Conservation (phyloP, 2,888 invertebrate species). For the Vandiemenella viatica region DNA sequence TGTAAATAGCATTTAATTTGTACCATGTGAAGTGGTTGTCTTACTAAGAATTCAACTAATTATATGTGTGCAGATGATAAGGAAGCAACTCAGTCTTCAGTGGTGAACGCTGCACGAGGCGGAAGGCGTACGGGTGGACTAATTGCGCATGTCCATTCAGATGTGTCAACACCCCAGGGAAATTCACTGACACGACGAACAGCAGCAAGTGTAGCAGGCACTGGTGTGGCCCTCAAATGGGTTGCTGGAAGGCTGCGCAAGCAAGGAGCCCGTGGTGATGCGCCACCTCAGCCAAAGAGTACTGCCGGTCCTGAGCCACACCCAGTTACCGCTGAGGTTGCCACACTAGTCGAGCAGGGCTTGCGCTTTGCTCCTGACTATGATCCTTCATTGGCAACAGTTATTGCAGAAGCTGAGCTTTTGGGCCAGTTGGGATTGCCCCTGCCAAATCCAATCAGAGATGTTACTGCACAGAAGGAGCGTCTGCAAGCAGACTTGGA, state of each 20-base stretch:
- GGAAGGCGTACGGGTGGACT: too few species aligned
- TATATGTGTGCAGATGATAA: too few species aligned
- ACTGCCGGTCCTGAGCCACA: neutral
- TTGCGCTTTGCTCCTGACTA: conserved; percentile 36
- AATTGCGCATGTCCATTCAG: too few species aligned
- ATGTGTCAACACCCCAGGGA: too few species aligned
- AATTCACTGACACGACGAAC: neutral
- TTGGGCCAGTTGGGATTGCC: conserved; percentile 53
- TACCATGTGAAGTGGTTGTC: too few species aligned
- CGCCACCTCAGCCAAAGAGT: too few species aligned
- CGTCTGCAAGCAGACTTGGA: conserved; percentile 50
- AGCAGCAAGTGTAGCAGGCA: neutral
- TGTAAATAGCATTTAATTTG: too few species aligned
- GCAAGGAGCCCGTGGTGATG: too few species aligned
- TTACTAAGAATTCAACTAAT: too few species aligned
- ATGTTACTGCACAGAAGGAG: conserved; percentile 44
- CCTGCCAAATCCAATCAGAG: conserved; percentile 35
- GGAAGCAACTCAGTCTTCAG: too few species aligned
- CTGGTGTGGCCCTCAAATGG: neutral
- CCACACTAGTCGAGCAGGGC: neutral
- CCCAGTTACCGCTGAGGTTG: neutral
- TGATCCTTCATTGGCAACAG: conserved; percentile 44
- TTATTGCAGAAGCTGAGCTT: conserved; percentile 56
- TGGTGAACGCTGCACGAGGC: too few species aligned
- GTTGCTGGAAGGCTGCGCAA: neutral